These are phyloP conservation scores for Pygocentrus nattereri DNA, from an alignment of 2,797 vertebrate species.

Conservation along the genomic window DNA sequence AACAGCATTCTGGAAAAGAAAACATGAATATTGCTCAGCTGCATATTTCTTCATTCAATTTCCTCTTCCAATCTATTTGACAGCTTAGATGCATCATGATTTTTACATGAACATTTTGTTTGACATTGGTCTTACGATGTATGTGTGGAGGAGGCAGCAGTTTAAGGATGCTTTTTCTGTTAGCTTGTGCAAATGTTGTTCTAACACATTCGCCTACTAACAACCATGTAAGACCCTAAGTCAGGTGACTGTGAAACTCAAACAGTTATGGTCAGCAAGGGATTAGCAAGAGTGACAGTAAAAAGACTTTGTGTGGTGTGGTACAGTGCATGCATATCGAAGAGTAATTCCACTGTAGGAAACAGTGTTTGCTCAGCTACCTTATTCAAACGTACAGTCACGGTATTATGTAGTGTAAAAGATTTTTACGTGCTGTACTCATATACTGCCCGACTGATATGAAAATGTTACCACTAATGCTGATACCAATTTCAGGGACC, in stretches of 20 bases:
- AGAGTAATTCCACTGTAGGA: background rate
- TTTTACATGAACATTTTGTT: background rate
- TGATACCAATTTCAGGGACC: background rate
- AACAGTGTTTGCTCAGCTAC: background rate
- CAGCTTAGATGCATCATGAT: background rate
- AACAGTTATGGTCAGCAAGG: background rate
- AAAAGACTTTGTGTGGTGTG: background rate
- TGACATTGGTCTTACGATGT: background rate
- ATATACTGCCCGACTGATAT: background rate
- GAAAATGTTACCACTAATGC: background rate
- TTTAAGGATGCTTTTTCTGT: background rate
- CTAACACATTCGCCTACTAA: background rate
- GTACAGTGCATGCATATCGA: background rate
- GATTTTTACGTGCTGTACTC: background rate
- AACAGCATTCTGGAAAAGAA: constrained; percentile 16
- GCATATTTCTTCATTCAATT: background rate
- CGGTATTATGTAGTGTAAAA: background rate
- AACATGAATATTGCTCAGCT: background rate
- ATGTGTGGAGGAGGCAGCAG: background rate
- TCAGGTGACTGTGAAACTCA: background rate
- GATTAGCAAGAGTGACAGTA: background rate
- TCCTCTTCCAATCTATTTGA: background rate
- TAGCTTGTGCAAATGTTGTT: constrained; percentile 10
- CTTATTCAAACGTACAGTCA: background rate
- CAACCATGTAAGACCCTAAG: background rate